These are phyloP conservation scores for Seriola rivoliana DNA, from an alignment of 2,113 vertebrate species.

Conservation along the genomic window DNA sequence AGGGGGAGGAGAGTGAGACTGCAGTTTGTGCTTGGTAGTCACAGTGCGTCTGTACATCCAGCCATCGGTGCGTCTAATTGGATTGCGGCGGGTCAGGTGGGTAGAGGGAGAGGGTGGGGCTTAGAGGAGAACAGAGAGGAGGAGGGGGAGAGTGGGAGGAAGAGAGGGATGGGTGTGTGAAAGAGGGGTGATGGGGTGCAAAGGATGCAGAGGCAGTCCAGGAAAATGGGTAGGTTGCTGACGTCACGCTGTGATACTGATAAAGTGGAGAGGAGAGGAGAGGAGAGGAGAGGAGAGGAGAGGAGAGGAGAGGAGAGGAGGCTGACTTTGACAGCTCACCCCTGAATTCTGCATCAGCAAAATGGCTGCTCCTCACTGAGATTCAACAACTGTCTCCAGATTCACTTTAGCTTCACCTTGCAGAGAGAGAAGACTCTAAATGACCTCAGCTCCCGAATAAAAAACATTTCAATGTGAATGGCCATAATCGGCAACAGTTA, in stretches of 20 bases:
- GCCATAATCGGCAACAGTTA: neutral
- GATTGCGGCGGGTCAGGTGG: constrained; percentile 79
- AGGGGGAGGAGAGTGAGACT: constrained; percentile 80
- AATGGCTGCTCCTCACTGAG: constrained; percentile 54
- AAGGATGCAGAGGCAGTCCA: constrained; percentile 71
- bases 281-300: constrained; percentile 26
- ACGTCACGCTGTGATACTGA: constrained; percentile 62
- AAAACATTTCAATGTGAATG: neutral
- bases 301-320: constrained; percentile 33
- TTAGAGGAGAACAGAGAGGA: constrained; percentile 31
- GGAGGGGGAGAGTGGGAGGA: neutral
- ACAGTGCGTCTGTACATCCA: constrained; percentile 73
- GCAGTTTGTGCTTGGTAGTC: constrained; percentile 83
- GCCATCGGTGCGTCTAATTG: constrained; percentile 73
- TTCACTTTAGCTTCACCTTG: constrained; percentile 22
- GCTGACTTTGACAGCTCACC: constrained; percentile 65
- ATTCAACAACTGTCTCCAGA: neutral
- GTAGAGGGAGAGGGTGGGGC: constrained; percentile 66
- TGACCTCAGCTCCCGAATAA: neutral
- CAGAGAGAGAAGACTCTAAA: neutral
- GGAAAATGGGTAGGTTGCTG: constrained; percentile 65
- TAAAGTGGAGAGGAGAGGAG: constrained; percentile 11
- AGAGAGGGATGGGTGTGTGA: constrained; percentile 6
- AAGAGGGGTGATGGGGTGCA: constrained; percentile 67
- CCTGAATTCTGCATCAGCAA: constrained; percentile 65